Base-by-base conservation (phyloP, 2,888 invertebrate species). In the Alentia gelatinosa region DNA sequence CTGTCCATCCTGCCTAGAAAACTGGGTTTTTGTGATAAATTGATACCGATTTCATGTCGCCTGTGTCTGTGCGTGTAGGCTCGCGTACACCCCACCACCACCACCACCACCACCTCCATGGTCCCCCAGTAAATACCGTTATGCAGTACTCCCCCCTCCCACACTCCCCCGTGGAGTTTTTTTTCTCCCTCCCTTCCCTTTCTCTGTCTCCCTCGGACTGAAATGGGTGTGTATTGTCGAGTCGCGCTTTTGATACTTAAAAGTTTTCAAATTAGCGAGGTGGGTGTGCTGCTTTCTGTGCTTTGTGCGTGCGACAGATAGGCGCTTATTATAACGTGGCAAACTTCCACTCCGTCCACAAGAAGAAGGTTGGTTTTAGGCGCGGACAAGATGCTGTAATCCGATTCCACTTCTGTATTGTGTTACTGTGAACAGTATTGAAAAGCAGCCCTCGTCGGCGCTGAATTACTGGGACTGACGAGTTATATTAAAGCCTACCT, bases 171-270 rank as follows among this genome's bases (percentile, higher is more conserved):
- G n/a, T n/a, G n/a, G n/a, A n/a, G n/a, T n/a, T n/a, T n/a, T n/a
- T n/a, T n/a, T n/a, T 19, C 56, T 56, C n/a, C 56, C 19, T n/a
- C 19, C 5, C 56, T n/a, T 12, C 47, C 56, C 56, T n/a, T 68
- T 68, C 30, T 68, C 30, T 19, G 56, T 56, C 56, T n/a, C 56
- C 9, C 7, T 47, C 47, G 47, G 19, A 68, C 23, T 39, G 39
- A 79, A 63, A 79, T 79, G 79, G 39, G 37, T 26, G 37, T 79
- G 79, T 23, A 79, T 79, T 35, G 79, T 79, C 37, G 39, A 68
- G 30, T 68, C 68, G 79, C 39, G 79, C 79, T 37, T 79, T 79
- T 79, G 79, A 79, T 39, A 39, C 39, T 79, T 79, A 79, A 79
- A 79, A 79, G n/a, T 79, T 79, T 37, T 39, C 39, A 35, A 79